A percentile compares a stretch with the other conserved stretches of the same genome.
phyloP scores from a whole-genome alignment of 2,797 vertebrate species.

The Sebastiscus albofasciatus region DNA sequence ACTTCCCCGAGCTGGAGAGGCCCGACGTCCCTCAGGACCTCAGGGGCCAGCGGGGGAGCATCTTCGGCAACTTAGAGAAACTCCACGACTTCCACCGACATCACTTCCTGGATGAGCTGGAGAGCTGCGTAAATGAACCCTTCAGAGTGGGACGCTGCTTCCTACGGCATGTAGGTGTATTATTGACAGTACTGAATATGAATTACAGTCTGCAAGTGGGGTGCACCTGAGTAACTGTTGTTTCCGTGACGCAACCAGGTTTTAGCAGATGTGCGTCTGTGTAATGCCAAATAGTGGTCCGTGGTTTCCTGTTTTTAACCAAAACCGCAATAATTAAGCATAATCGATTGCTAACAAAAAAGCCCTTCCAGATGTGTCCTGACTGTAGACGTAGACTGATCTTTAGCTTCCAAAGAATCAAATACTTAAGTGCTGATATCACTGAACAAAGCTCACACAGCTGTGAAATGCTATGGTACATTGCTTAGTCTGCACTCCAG shows the following conservation, averaged over 20 bases:
- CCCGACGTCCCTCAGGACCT: conserved; percentile 85
- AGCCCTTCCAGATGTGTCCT: conserved; percentile 30
- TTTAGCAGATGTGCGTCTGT: neutral
- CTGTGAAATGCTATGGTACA: neutral
- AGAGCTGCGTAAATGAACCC: conserved; percentile 79
- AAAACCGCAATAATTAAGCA: neutral
- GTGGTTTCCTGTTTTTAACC: conserved; percentile 3
- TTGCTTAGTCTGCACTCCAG: neutral
- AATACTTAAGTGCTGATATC: neutral
- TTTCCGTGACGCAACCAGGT: neutral
- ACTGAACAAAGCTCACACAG: neutral
- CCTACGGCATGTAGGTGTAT: conserved; percentile 80
- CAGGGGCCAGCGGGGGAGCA: conserved; percentile 83
- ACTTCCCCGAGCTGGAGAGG: conserved; percentile 85
- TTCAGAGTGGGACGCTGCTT: conserved; percentile 84
- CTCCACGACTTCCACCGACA: conserved; percentile 87
- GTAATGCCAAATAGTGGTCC: neutral
- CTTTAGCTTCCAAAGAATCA: neutral
- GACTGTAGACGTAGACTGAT: too few species aligned
- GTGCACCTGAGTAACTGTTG: neutral
- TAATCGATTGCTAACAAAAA: neutral
- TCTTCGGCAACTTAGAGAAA: conserved; percentile 88
- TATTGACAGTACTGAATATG: neutral
- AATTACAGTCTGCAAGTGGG: neutral
- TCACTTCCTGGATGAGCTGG: conserved; percentile 83